Evolutionary conservation across 2,888 invertebrate species (phyloP).

Genomic region (Blastobasis adustella): DNA sequence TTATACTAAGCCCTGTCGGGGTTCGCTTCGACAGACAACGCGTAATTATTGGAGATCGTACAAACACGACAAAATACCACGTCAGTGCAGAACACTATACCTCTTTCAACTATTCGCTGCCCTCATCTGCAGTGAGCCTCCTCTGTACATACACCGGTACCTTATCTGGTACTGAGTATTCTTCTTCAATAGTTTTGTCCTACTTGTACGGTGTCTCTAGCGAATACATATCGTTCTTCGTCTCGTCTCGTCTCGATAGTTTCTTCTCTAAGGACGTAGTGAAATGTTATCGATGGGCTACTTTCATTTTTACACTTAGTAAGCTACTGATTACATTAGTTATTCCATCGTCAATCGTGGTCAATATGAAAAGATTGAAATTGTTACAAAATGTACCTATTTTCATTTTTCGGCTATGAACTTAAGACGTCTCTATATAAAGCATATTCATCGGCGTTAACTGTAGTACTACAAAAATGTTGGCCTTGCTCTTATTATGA

Average conservation of each 20-base stretch:
- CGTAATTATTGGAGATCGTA: constrained; percentile 35
- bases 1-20: constrained; percentile 34
- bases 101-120: constrained; percentile 8
- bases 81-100: neutral
- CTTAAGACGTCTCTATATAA: no score
- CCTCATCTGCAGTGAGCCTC: constrained; percentile 3
- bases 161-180: neutral
- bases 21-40: constrained; percentile 28
- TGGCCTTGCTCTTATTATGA: constrained; percentile 65
- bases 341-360: no score
- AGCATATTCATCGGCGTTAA: no score
- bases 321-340: no score
- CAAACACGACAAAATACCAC: constrained; percentile 24
- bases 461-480: neutral
- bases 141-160: neutral
- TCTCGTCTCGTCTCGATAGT: constrained; percentile 47
- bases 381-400: no score
- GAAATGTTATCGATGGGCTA: constrained; percentile 31
- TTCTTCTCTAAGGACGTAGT: constrained; percentile 33
- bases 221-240: constrained; percentile 65
- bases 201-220: constrained; percentile 39
- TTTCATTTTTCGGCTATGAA: no score
- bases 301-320: constrained; percentile 16
- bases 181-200: constrained; percentile 12
- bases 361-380: no score